Evolutionary conservation across 2,113 vertebrate genomes (phyloP), one percentile per base, ranked within the genome.

Genomic region (Hippocampus mohnikei): DNA sequence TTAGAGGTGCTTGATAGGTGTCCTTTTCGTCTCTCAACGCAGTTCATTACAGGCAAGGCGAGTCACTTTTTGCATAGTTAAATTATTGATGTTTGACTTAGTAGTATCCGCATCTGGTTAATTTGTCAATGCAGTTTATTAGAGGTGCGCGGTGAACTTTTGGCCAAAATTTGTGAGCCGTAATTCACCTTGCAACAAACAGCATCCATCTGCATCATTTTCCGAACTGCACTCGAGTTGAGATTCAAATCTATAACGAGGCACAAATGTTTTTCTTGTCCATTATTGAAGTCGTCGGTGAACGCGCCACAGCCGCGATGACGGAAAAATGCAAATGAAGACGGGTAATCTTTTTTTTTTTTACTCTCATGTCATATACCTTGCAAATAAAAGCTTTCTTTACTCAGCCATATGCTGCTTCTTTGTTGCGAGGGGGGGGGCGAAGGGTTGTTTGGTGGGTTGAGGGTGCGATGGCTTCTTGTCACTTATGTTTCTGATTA

Each of bases 401-500:
- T 94, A 94, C 94, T 92, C 93, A 95, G 94, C 96, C 96, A 99
- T 98, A 99, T 99, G 97, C 95, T 96, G 94, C 93, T 95, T 93
- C 94, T 95, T 97, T 97, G 95, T 97, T 97, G 25, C 12, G 27
- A 27, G 7, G 15, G 58, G 27, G 16, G 58, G 21, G 52, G 9
- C 15, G 52, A 37, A 37, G 5, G 33, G 33, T 37, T 37, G 33
- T 50, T 50, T 20, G 48, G 48, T 21, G n/a, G n/a, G 8, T 55
- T 33, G 27, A 27, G 58, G 27, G 6, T 29, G 93, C 98, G 95
- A 98, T 95, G 95, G 95, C 94, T 96, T 93, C 92, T 91, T 94
- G 95, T 99, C 97, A 99, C 96, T 99, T 98, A 98, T 95, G 96
- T 94, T 98, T 98, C 97, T 98, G 96, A 98, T 99, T 99, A 98